Percentiles rank a stretch among this genome's conserved stretches.
Evolutionary conservation across 1,140 invertebrate species (phyloP).

Genomic region (Cydia fagiglandana): DNA sequence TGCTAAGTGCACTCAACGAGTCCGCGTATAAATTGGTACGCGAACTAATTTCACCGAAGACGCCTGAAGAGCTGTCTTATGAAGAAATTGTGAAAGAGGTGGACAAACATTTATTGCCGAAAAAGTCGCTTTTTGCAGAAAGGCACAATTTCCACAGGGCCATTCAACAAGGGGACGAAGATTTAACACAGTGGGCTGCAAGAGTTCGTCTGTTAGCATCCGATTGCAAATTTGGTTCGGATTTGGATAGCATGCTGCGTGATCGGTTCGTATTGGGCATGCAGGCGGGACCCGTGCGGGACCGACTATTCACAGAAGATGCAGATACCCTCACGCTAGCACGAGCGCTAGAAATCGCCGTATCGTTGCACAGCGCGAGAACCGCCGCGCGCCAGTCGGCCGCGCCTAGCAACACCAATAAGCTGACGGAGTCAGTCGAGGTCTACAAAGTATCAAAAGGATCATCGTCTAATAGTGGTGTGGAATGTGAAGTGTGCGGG

Average conservation of each 20-base stretch:
- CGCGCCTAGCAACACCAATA: not conserved
- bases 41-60: constrained; percentile 16
- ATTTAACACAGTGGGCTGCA: constrained; percentile 19
- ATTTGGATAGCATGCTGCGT: constrained; percentile 2
- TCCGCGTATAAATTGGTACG: constrained; percentile 28
- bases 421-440: not conserved
- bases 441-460: not conserved
- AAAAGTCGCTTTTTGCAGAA: constrained; percentile 29
- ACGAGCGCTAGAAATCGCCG: constrained; percentile 4
- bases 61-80: constrained; percentile 1
- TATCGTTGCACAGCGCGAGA: not conserved
- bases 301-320: constrained; percentile 10
- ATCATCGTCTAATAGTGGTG: not conserved
- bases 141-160: constrained; percentile 13
- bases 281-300: constrained; percentile 9
- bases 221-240: constrained; percentile 14
- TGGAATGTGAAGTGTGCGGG: constrained; percentile 28
- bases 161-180: not conserved
- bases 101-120: constrained; percentile 17
- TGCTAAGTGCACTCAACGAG: constrained; percentile 16
- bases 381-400: not conserved
- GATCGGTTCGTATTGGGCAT: constrained; percentile 29
- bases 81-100: not conserved
- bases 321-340: constrained; percentile 1
- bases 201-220: constrained; percentile 13